These are phyloP conservation scores for Hycleus phaleratus DNA, from an alignment of 1,140 invertebrate species.

Conservation along the genomic window DNA sequence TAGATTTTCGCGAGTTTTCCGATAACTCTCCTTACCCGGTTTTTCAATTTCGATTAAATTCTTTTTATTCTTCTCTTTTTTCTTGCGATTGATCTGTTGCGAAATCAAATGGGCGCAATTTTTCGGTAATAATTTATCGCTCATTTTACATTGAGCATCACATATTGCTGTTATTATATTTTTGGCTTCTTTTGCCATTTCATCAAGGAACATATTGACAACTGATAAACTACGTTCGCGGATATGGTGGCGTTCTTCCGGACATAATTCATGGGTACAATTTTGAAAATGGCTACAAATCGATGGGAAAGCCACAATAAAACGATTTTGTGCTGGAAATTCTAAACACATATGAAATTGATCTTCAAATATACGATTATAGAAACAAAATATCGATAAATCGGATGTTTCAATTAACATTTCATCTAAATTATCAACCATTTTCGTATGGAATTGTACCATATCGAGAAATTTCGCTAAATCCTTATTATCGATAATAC, in stretches of 20 bases:
- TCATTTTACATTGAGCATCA: conserved; percentile 92
- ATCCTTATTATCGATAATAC: conserved; percentile 78
- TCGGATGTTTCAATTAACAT: conserved; percentile 95
- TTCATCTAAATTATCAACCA: conserved; percentile 98
- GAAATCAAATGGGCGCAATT: conserved; percentile 87
- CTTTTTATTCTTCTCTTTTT: conserved; percentile 87
- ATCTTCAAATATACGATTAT: conserved; percentile 94
- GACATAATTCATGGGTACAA: conserved; percentile 96
- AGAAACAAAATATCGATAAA: conserved; percentile 95
- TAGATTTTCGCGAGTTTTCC: conserved; percentile 91
- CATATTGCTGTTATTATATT: conserved; percentile 98
- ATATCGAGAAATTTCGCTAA: conserved; percentile 90
- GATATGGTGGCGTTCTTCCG: conserved; percentile 96
- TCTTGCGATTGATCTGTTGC: conserved; percentile 80
- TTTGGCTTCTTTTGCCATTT: conserved; percentile 98
- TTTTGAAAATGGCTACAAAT: conserved; percentile 98
- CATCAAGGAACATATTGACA: conserved; percentile 95
- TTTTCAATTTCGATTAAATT: conserved; percentile 74
- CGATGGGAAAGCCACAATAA: conserved; percentile 94
- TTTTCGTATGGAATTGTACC: conserved; percentile 93
- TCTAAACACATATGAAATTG: conserved; percentile 98
- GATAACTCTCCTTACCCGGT: conserved; percentile 88
- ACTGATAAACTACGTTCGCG: conserved; percentile 91
- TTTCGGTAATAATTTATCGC: conserved; percentile 88
- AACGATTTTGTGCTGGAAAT: conserved; percentile 96